Evolutionary conservation across 2,797 vertebrate genomes (phyloP).

Genomic region (Sebastes matsubarae): DNA sequence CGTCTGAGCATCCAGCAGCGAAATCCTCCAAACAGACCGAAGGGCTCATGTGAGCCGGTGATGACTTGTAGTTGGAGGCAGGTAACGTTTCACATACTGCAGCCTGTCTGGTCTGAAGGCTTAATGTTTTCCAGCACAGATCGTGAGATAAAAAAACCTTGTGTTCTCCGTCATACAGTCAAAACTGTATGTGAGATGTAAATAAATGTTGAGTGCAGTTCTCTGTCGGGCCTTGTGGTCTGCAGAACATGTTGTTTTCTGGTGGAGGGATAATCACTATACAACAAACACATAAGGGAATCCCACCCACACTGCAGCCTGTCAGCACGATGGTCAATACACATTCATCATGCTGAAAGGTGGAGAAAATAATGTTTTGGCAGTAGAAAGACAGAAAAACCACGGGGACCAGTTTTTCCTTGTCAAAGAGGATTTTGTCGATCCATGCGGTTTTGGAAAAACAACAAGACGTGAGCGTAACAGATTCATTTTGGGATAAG

Average conservation of each 20-base stretch:
- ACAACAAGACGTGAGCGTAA: background rate
- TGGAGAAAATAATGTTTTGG: slow-evolving; percentile 25
- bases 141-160: background rate
- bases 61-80: slow-evolving; percentile 3
- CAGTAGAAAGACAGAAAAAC: background rate
- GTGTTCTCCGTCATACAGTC: background rate
- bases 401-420: slow-evolving; percentile 30
- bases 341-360: slow-evolving; percentile 14
- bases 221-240: background rate
- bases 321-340: slow-evolving; percentile 17
- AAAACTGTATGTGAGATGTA: background rate
- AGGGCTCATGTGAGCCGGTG: background rate
- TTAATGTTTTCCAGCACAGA: slow-evolving; percentile 15
- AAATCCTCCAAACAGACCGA: slow-evolving; percentile 24
- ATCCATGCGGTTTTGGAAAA: background rate
- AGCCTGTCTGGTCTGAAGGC: background rate
- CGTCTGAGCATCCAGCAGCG: slow-evolving; percentile 2
- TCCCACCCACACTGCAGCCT: background rate
- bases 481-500: background rate
- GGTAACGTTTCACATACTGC: slow-evolving; percentile 15
- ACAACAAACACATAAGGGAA: slow-evolving; percentile 20
- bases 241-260: slow-evolving; percentile 9
- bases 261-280: slow-evolving; percentile 1
- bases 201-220: background rate
- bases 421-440: background rate